Conservation (phyloP, 2,888 invertebrate genomes). For the Microplitis deprimator region DNA sequence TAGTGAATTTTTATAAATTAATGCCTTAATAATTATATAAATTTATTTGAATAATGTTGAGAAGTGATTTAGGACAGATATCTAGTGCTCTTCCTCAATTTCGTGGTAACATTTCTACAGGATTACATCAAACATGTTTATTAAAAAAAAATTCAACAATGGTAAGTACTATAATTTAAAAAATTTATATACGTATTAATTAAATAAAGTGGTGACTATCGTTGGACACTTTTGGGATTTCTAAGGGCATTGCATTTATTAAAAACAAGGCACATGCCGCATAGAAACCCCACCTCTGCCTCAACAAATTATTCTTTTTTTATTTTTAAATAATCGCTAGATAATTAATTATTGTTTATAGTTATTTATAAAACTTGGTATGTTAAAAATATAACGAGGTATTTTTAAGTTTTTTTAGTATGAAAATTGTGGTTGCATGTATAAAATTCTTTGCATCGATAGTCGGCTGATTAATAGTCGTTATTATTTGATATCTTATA, state of each 20-base stretch:
- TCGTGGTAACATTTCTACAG: constrained; percentile 46
- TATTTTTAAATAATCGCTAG: neutral
- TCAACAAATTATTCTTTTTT: constrained; percentile 70
- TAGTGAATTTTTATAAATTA: neutral
- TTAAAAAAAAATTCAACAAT: constrained; percentile 50
- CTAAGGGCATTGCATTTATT: constrained; percentile 84
- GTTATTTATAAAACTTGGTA: neutral
- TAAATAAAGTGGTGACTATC: constrained; percentile 48
- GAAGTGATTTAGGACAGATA: constrained; percentile 45
- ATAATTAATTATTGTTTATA: neutral
- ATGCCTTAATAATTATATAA: neutral
- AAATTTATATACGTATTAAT: neutral
- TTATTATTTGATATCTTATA: constrained; percentile 34
- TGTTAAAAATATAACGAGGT: neutral
- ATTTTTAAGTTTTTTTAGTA: neutral
- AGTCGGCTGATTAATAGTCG: constrained; percentile 21
- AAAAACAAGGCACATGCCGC: constrained; percentile 81
- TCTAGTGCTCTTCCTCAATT: constrained; percentile 48
- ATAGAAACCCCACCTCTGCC: constrained; percentile 86
- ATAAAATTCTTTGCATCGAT: constrained; percentile 17
- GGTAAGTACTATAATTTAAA: constrained; percentile 49
- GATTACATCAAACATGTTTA: constrained; percentile 53
- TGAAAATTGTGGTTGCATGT: neutral
- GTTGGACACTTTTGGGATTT: constrained; percentile 85
- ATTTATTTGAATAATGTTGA: constrained; percentile 44